Evolutionary conservation across 1,140 invertebrate genomes (phyloP).

Genomic region (Planococcus citri): DNA sequence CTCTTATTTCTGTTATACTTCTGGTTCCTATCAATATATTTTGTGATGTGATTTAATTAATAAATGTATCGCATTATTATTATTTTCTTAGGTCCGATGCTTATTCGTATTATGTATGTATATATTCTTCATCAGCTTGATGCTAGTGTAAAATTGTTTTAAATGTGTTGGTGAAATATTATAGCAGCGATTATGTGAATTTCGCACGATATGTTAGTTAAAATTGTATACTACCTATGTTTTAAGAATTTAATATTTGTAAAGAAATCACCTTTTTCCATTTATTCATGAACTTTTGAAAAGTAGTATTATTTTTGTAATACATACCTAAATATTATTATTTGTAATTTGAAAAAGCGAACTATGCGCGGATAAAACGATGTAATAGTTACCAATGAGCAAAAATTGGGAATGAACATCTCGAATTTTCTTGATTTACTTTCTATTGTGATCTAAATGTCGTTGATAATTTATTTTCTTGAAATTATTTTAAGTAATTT

Average conservation of each 20-base stretch:
- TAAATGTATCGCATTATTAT: not conserved
- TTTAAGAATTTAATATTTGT: too few relatives aligned
- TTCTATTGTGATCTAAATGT: not conserved
- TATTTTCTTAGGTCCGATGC: not conserved
- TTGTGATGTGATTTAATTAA: not conserved
- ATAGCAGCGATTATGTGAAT: too few relatives aligned
- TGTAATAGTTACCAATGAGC: not conserved
- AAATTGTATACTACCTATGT: too few relatives aligned
- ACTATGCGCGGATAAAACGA: not conserved
- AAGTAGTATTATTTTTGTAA: not conserved
- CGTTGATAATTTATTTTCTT: not conserved
- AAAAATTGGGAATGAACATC: not conserved
- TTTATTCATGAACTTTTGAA: too few relatives aligned
- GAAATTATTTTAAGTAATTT: not conserved
- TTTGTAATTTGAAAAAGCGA: not conserved
- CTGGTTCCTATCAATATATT: not conserved
- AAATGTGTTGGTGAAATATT: not conserved
- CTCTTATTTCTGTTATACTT: not conserved
- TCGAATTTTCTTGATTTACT: not conserved
- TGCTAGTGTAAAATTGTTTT: not conserved
- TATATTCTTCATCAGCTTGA: not conserved
- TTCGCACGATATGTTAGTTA: too few relatives aligned
- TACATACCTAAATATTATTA: not conserved
- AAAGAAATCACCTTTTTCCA: too few relatives aligned
- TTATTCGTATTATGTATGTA: not conserved